A percentile compares a stretch with the other conserved stretches of the same genome.
phyloP scores from a whole-genome alignment of 2,888 invertebrate genomes.

The Phengaris alcon region DNA sequence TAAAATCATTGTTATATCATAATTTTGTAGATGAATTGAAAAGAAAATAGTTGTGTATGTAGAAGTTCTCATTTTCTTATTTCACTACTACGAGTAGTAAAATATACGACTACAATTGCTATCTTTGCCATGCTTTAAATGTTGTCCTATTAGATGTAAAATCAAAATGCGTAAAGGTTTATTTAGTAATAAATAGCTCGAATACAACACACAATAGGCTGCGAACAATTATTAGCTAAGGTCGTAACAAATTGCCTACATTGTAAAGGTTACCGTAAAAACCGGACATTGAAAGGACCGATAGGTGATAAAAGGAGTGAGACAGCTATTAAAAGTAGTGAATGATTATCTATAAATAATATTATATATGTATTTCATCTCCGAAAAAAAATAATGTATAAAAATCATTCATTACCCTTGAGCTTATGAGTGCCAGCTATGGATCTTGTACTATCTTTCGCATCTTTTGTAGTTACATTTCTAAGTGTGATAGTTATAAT shows the following conservation, averaged over 20 bases:
- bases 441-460: slow-evolving; percentile 27
- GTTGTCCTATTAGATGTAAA: slow-evolving; percentile 33
- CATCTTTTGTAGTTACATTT: slow-evolving; percentile 34
- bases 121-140: slow-evolving; percentile 36
- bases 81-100: neutral
- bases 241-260: neutral
- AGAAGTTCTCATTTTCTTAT: too few relatives aligned
- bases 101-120: slow-evolving; percentile 4
- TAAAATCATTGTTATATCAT: neutral
- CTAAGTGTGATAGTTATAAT: slow-evolving; percentile 37
- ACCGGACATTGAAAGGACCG: neutral
- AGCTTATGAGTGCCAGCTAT: slow-evolving; percentile 34
- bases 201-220: slow-evolving; percentile 13
- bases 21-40: neutral
- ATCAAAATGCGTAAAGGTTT: slow-evolving; percentile 7
- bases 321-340: slow-evolving; percentile 7
- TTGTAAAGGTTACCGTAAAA: neutral
- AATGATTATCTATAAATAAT: neutral
- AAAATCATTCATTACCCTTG: slow-evolving; percentile 30
- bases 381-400: neutral
- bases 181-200: slow-evolving; percentile 17
- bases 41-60: neutral
- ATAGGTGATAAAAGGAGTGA: slow-evolving; percentile 5
- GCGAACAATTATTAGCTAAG: slow-evolving; percentile 1
- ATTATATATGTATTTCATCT: neutral